Evolutionary conservation across 2,888 invertebrate species (phyloP).

Genomic region (Lasioglossum leucozonium): DNA sequence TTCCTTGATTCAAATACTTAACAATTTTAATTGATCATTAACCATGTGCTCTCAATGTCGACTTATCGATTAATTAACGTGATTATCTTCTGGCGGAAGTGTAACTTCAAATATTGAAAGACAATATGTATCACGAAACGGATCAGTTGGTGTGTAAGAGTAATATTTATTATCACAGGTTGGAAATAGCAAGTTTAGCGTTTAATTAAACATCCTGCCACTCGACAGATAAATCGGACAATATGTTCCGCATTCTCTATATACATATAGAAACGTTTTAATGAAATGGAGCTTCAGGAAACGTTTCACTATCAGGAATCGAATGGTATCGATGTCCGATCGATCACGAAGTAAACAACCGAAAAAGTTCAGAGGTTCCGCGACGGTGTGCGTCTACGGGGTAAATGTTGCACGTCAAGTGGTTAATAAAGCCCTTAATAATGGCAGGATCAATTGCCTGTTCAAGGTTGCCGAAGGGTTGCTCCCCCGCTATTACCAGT

Average conservation of each 20-base stretch:
- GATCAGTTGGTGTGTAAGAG: neutral
- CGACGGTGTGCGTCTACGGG: neutral
- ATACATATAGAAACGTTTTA: neutral
- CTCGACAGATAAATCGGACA: neutral
- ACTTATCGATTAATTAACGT: neutral
- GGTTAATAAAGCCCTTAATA: neutral
- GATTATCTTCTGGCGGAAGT: neutral
- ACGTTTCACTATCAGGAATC: neutral
- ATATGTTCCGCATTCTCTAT: neutral
- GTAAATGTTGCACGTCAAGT: neutral
- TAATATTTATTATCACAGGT: neutral
- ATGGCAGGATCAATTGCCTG: neutral
- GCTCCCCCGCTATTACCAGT: neutral
- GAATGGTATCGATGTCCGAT: neutral
- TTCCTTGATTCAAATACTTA: neutral
- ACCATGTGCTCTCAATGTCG: neutral
- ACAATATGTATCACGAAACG: neutral
- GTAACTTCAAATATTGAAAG: neutral
- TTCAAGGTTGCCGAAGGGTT: conserved; percentile 3
- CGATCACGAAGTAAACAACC: neutral
- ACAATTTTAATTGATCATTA: neutral
- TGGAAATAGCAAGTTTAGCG: neutral
- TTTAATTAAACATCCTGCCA: neutral
- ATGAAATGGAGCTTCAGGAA: neutral
- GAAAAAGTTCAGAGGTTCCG: neutral